Evolutionary conservation across 2,113 vertebrate genomes (phyloP).

Genomic region (Maccullochella peelii): DNA sequence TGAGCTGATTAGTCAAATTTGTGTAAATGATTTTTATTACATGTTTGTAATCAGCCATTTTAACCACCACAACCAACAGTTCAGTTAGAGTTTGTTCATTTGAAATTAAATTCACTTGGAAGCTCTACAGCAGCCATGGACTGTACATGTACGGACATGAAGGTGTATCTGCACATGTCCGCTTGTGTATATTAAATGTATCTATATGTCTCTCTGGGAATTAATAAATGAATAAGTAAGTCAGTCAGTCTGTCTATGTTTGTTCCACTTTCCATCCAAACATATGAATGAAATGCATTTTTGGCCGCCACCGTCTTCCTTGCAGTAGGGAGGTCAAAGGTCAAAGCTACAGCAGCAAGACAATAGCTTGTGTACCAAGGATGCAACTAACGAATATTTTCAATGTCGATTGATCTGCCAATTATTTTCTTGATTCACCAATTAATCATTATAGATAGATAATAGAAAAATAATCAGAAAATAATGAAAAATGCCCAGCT

Average conservation of each 20-base stretch:
- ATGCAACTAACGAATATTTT: neutral
- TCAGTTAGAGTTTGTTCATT: neutral
- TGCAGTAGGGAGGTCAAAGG: neutral
- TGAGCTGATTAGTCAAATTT: neutral
- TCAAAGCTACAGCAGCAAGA: neutral
- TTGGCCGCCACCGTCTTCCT: neutral
- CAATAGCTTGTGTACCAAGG: neutral
- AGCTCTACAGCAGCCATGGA: neutral
- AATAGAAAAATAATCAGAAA: neutral
- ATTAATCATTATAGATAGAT: too few species aligned
- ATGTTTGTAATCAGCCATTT: neutral
- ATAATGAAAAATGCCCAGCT: neutral
- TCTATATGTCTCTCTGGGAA: neutral
- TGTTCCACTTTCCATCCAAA: neutral
- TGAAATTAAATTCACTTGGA: neutral
- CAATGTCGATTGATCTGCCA: too few species aligned
- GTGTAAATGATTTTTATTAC: too few species aligned
- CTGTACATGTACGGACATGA: too few species aligned
- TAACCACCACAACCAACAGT: too few species aligned
- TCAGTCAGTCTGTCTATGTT: neutral
- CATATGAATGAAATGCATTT: neutral
- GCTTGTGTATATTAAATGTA: too few species aligned
- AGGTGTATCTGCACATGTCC: neutral
- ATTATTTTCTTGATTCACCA: too few species aligned
- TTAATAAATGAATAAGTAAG: neutral